Base-by-base conservation (phyloP, 2,113 vertebrate genomes). In the Lates calcarifer region DNA sequence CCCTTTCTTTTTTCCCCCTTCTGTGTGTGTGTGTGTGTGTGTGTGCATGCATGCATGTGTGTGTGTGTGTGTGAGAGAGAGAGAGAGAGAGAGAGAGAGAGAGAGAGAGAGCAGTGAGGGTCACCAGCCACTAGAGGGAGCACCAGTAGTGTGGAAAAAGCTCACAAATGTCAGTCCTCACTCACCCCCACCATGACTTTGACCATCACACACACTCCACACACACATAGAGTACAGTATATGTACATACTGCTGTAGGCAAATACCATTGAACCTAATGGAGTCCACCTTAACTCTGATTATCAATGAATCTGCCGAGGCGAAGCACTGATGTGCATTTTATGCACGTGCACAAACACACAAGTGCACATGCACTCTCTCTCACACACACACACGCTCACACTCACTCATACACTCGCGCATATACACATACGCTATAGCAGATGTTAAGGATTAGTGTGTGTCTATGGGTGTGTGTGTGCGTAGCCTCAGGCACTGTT, bases 361-460 rank as follows among this genome's bases (percentile, higher is more conserved):
- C 47, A 51, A 12, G 49, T 18, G 5, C 45, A 53, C 66, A 35
- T 14, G 29, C 47, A 55, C 66, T 5, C 45, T 7, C 41, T 3
- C 47, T 9, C 76, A 51, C 6, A 18, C 65, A 65, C 87, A 81
- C 77, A 81, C 64, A 45, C 28, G 63, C 72, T 5, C 62, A 64
- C 41, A 43, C 63, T 79, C 47, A 37, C 51, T 73, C 47, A 41
- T 57, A 83, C 71, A 84, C 74, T 77, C 82, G 77, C 73, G 80
- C 53, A 87, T 29, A 85, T 37, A 90, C 89, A 88, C 90, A 88
- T 76, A 92, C 85, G 80, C 77, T 90, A 86, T 81, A 93, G 93
- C 93, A 93, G 93, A 94, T 94, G 93, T 91, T 94, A 91, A 90
- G 91, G 93, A 93, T 94, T 93, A 93, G 91, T 93, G 91, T 92